phyloP scores from a whole-genome alignment of 2,797 vertebrate species.

The Aplochiton taeniatus region DNA sequence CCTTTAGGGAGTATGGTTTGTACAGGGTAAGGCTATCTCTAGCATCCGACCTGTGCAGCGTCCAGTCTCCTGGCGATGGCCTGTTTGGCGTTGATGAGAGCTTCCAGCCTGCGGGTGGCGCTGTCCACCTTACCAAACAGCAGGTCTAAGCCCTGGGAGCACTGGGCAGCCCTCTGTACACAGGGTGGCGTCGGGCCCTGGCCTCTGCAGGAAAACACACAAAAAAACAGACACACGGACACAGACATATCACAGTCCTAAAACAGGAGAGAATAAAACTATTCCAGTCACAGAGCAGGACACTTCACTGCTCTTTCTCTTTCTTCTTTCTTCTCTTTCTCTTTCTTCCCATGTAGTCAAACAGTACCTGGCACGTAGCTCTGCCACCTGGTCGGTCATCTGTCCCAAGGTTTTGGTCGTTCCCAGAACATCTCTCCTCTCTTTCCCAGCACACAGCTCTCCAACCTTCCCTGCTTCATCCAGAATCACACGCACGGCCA shows the following conservation, averaged over 20 bases:
- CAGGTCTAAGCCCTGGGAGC: slow-evolving; percentile 91
- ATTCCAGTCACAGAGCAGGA: no score
- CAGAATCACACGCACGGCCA: slow-evolving; percentile 90
- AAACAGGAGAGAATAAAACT: no score
- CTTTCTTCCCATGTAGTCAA: neutral
- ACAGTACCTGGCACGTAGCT: slow-evolving; percentile 86
- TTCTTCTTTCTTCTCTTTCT: neutral
- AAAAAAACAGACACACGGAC: slow-evolving; percentile 20
- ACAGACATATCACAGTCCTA: neutral
- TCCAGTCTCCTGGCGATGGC: slow-evolving; percentile 94
- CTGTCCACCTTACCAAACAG: slow-evolving; percentile 94
- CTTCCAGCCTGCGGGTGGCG: slow-evolving; percentile 91
- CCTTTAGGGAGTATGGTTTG: no score
- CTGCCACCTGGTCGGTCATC: slow-evolving; percentile 92
- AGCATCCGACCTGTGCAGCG: slow-evolving; percentile 96
- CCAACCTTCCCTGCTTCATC: slow-evolving; percentile 97
- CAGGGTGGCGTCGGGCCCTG: slow-evolving; percentile 66
- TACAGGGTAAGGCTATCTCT: no score
- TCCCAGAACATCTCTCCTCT: slow-evolving; percentile 92
- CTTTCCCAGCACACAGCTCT: slow-evolving; percentile 93
- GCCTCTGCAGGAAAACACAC: slow-evolving; percentile 55
- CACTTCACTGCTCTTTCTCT: neutral
- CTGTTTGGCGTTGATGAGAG: slow-evolving; percentile 94
- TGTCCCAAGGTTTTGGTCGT: slow-evolving; percentile 90
- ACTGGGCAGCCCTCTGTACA: slow-evolving; percentile 88